Evolutionary conservation across 2,797 vertebrate genomes (phyloP).

Genomic region (Trichosurus vulpecula): DNA sequence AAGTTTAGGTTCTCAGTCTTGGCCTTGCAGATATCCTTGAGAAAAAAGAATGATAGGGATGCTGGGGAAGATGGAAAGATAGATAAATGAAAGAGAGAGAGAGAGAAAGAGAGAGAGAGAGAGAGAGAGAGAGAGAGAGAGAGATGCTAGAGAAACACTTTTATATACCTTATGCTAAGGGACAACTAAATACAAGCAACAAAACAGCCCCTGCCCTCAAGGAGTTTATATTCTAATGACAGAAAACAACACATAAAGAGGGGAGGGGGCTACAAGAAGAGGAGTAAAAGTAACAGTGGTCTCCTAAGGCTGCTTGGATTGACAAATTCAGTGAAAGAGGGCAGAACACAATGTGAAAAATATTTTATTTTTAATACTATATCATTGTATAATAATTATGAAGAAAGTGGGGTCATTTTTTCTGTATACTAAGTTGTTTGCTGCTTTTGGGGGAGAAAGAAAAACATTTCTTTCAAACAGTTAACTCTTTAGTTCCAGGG

Average conservation of each 20-base stretch:
- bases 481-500: slow-evolving; percentile 55
- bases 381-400: neutral
- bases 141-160: neutral
- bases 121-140: neutral
- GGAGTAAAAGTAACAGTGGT: neutral
- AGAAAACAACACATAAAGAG: neutral
- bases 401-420: neutral
- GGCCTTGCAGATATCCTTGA: neutral
- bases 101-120: neutral
- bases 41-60: neutral
- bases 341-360: neutral
- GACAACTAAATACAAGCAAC: neutral
- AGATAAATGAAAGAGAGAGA: neutral
- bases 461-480: slow-evolving; percentile 39
- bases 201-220: neutral
- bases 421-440: neutral
- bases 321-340: neutral
- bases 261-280: neutral
- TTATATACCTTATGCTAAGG: neutral
- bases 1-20: neutral
- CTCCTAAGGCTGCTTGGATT: neutral
- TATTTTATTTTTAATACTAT: slow-evolving; percentile 59
- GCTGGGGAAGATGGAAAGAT: neutral
- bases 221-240: neutral
- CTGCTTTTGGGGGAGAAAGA: neutral